Evolutionary conservation across 2,113 vertebrate genomes (phyloP).

Genomic region (Merops nubicus): DNA sequence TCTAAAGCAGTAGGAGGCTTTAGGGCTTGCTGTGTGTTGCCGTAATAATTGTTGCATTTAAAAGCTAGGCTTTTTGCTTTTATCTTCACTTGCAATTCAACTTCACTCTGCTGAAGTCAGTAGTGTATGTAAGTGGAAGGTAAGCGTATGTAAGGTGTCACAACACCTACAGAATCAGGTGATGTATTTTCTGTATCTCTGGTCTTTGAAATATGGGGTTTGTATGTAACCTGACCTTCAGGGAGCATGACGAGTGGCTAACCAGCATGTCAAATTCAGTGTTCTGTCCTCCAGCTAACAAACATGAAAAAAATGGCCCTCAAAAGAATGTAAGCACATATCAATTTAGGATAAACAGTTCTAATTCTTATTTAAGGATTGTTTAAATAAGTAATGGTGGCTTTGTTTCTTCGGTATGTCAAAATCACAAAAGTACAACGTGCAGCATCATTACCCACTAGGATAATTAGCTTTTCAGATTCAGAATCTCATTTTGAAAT

Average conservation of each 20-base stretch:
- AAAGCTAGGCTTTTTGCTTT: not conserved
- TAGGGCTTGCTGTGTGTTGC: not conserved
- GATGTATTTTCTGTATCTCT: not conserved
- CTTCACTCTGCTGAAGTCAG: not conserved
- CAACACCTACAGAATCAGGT: not conserved
- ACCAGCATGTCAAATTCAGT: not conserved
- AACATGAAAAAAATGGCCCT: not conserved
- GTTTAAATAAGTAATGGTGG: not conserved
- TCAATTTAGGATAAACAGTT: not conserved
- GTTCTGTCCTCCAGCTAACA: not conserved
- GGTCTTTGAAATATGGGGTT: not conserved
- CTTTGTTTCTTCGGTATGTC: not conserved
- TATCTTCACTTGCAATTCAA: not conserved
- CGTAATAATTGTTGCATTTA: not conserved
- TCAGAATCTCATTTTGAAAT: not conserved
- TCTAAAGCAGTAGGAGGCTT: not conserved
- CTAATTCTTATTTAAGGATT: conserved; percentile 39
- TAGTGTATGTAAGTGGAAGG: not conserved
- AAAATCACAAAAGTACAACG: not conserved
- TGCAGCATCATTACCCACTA: not conserved
- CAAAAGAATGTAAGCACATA: conserved; percentile 21
- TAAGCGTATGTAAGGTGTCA: no score
- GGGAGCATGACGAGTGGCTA: not conserved
- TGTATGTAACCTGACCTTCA: not conserved
- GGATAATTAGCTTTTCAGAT: not conserved